phyloP scores from a whole-genome alignment of 2,888 invertebrate species.

The Cancer borealis region DNA sequence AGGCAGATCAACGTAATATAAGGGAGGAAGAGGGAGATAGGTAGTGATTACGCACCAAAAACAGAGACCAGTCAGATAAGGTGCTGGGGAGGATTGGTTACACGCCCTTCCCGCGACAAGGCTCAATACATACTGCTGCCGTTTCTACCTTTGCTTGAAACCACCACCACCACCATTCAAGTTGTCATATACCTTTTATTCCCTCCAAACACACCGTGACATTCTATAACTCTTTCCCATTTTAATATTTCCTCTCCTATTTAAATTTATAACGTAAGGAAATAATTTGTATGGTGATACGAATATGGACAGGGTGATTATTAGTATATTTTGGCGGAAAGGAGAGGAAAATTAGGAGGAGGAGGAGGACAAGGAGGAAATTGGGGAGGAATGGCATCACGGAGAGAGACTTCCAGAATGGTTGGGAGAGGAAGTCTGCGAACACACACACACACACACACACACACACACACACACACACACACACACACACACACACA shows the following conservation, averaged over 20 bases:
- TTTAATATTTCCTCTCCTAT: too few relatives aligned
- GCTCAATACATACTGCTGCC: neutral
- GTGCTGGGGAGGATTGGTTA: neutral
- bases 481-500: neutral
- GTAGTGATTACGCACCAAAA: too few relatives aligned
- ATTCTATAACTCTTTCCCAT: too few relatives aligned
- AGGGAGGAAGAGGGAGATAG: too few relatives aligned
- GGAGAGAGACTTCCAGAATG: neutral
- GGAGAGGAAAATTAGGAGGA: neutral
- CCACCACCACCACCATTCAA: neutral
- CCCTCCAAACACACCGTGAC: neutral
- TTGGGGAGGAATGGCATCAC: neutral
- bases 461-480: neutral
- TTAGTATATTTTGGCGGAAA: neutral
- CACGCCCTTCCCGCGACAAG: conserved; percentile 16
- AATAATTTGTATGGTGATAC: too few relatives aligned
- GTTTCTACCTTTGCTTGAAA: neutral
- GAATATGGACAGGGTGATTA: too few relatives aligned
- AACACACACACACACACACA: neutral
- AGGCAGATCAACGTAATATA: too few relatives aligned
- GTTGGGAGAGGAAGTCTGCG: neutral
- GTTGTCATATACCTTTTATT: neutral
- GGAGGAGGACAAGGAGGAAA: neutral
- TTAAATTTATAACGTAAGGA: too few relatives aligned
- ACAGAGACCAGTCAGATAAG: neutral